Evolutionary conservation across 2,888 invertebrate genomes (phyloP), one percentile per base, ranked within the genome.

Genomic region (Phytoseiulus persimilis): DNA sequence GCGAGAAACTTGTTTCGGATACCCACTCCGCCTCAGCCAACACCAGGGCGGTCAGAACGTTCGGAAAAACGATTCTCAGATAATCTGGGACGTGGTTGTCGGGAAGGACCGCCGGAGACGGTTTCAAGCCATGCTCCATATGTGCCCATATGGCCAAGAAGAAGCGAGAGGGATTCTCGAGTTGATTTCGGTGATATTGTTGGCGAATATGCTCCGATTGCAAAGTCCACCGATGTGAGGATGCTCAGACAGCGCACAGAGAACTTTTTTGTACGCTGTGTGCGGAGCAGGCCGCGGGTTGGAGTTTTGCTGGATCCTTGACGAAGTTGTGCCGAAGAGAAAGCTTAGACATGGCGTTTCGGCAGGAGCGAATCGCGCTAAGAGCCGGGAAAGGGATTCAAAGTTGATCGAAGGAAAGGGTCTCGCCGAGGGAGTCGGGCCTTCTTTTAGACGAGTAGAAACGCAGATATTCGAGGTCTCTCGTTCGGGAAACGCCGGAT

Each of bases 321-420:
- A 65, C 28, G 2, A 23, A 65, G 65, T 65, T 18, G 9, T 23
- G 18, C 18, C 14, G 23, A 28, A 23, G 23, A 65, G 65, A 28
- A 65, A 65, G 65, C 65, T 65, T 1, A 23, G 65, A 65, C 65
- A 65, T 65, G 18, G 65, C 65, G 65, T 23, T 65, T 23, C 1
- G 65, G 65, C 65, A 6, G 65, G 18, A 65, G 65, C 65, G 65
- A 65, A 65, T 65, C 65, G 65, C 65, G 14, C 65, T 23, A 65
- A 65, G 65, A 65, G 65, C 65, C 28, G 65, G 65, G 65, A 65
- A 65, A 65, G 65, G 65, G 65, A 65, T 65, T 65, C 65, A 65
- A 65, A 65, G 65, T 65, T 65, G 65, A 65, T 65, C 65, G 65
- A 65, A 65, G 65, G 65, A 65, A 65, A 65, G 65, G 65, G 65